phyloP scores from a whole-genome alignment of 2,113 vertebrate species.

The Heterocephalus glaber region DNA sequence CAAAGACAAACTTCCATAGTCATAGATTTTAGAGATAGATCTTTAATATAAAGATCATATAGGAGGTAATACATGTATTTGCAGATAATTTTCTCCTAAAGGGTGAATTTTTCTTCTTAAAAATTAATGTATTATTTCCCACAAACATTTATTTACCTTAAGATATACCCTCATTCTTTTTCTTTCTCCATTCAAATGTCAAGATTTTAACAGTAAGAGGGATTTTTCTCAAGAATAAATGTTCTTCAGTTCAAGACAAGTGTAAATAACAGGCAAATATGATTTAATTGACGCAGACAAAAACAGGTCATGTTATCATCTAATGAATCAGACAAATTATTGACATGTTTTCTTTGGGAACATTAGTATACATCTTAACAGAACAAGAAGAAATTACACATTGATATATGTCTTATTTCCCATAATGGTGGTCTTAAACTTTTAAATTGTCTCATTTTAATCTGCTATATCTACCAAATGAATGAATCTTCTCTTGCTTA shows the following conservation, averaged over 20 bases:
- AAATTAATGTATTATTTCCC: neutral
- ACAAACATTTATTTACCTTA: neutral
- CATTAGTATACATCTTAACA: neutral
- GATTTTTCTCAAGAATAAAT: slow-evolving; percentile 2
- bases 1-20: neutral
- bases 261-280: neutral
- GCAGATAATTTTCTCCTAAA: neutral
- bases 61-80: neutral
- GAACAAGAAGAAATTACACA: neutral
- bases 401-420: neutral
- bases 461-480: neutral
- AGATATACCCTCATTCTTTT: neutral
- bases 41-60: neutral
- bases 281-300: slow-evolving; percentile 17
- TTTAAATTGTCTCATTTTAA: neutral
- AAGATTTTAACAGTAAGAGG: neutral
- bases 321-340: neutral
- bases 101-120: neutral
- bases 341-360: neutral
- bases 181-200: neutral
- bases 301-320: neutral
- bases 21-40: neutral
- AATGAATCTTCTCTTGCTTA: neutral
- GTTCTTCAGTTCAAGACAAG: slow-evolving; percentile 15
- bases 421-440: neutral